Evolutionary conservation across 2,113 vertebrate genomes (phyloP).

Genomic region (Rhagologus leucostigma): DNA sequence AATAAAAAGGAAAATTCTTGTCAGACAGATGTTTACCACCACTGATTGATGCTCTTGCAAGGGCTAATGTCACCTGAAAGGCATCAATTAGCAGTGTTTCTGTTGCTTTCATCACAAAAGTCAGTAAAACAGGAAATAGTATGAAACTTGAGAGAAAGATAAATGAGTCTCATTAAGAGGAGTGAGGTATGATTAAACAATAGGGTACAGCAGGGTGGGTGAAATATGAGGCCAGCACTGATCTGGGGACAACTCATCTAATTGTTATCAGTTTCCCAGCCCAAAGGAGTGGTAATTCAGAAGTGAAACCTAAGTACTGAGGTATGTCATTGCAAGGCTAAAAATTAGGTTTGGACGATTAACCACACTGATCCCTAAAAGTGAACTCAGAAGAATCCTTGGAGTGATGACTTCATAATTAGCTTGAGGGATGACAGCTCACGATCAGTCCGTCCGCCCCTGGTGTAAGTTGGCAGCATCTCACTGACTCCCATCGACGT

Average conservation of each 20-base stretch:
- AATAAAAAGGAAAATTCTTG: not conserved
- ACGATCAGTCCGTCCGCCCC: rapidly evolving
- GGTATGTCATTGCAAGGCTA: not conserved
- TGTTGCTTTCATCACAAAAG: slow-evolving; percentile 11
- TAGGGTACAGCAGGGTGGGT: not conserved
- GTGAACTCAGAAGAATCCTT: not conserved
- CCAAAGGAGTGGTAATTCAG: not conserved
- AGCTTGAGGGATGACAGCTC: not conserved
- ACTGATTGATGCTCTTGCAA: not conserved
- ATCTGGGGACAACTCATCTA: not conserved
- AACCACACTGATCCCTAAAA: not conserved
- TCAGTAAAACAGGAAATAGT: slow-evolving; percentile 15
- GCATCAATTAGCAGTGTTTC: not conserved
- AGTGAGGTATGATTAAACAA: slow-evolving; percentile 19
- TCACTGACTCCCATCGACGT: rapidly evolving
- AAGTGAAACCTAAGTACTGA: slow-evolving; percentile 1
- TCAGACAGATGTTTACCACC: not conserved
- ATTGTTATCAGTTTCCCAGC: not conserved
- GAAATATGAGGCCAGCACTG: not conserved
- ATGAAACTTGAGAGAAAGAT: slow-evolving; percentile 20
- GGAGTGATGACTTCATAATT: not conserved
- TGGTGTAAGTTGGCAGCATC: not conserved
- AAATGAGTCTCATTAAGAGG: slow-evolving; percentile 11
- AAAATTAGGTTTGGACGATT: not conserved
- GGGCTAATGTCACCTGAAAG: not conserved